Evolutionary conservation across 2,888 invertebrate genomes (phyloP), one percentile per base, ranked within the genome.

Genomic region (Linnaemya vulpina): DNA sequence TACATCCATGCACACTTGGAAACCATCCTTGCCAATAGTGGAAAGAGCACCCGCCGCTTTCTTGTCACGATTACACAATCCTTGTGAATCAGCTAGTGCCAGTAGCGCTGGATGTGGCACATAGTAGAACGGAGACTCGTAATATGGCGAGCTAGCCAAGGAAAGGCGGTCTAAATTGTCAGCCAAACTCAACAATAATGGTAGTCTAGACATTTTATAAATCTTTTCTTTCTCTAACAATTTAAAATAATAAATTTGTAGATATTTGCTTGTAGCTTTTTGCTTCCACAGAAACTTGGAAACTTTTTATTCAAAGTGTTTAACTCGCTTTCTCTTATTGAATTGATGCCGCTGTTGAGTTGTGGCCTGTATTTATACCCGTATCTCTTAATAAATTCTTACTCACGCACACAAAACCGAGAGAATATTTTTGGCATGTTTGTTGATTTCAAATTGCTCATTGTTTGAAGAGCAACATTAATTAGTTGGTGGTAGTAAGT

Each of bases 1-100:
- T 0, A 97, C 96, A 89, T 97, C 96, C 88, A 97, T 92, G 88
- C 94, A 94, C 46, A 95, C 95, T 89, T 95, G 95, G 86, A 95
- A 95, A 83, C 95, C 95, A 88, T 95, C 94, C 1, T 94, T 94
- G 89, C 94, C 95, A 22, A 93, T 87, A 30, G 88, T 88, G 5
- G 89, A 87, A 9, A 89, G 38, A 11, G 87, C 62, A 2, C 87
- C 84, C 17, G 80, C 9, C n/a, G 30, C 30, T 38, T 70, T 13
- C 13, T 74, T 76, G 0, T 75, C 65, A 17, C 75, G 82, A 51
- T 51, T 53, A 35, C 62, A 94, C 0, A 96, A 96, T 46, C 96
- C 90, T 53, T 94, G 90, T 90, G 96, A 49, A 58, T 68, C 35
- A 10, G 62, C 30, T n/a, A 84, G 40, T 5, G 77, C 80, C 25